These are phyloP conservation scores for Hyla sarda DNA, from an alignment of 2,113 vertebrate species.

Conservation along the genomic window DNA sequence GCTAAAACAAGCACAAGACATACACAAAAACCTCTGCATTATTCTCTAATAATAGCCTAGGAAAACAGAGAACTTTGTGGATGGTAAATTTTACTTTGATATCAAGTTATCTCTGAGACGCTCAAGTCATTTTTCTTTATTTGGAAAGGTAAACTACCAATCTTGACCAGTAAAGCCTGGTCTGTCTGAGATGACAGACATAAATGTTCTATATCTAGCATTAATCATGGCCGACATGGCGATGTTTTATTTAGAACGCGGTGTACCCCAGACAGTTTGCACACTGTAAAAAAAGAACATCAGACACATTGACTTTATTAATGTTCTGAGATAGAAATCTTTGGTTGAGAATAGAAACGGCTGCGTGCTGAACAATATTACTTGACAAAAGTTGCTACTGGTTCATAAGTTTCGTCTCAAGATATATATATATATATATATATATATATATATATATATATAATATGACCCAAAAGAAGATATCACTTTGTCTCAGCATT, in stretches of 20 bases:
- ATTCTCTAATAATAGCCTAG: too few relatives aligned
- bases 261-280: constrained; percentile 34
- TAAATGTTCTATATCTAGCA: constrained; percentile 30
- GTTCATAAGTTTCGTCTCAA: not conserved
- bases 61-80: not conserved
- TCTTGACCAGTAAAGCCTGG: constrained; percentile 11
- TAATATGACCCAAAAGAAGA: not conserved
- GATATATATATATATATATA: not conserved
- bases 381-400: constrained; percentile 20
- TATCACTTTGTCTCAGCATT: not conserved
- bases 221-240: constrained; percentile 29
- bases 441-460: constrained; percentile 6
- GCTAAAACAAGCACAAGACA: too few relatives aligned
- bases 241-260: constrained; percentile 44
- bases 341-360: constrained; percentile 32
- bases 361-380: constrained; percentile 27
- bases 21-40: too few relatives aligned
- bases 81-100: constrained; percentile 11
- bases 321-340: constrained; percentile 51
- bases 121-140: constrained; percentile 10
- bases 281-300: constrained; percentile 43
- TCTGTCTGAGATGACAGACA: constrained; percentile 10
- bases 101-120: not conserved
- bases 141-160: constrained; percentile 10
- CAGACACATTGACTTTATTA: constrained; percentile 44